Conservation (phyloP, 1,140 invertebrate species). For the Maconellicoccus hirsutus region DNA sequence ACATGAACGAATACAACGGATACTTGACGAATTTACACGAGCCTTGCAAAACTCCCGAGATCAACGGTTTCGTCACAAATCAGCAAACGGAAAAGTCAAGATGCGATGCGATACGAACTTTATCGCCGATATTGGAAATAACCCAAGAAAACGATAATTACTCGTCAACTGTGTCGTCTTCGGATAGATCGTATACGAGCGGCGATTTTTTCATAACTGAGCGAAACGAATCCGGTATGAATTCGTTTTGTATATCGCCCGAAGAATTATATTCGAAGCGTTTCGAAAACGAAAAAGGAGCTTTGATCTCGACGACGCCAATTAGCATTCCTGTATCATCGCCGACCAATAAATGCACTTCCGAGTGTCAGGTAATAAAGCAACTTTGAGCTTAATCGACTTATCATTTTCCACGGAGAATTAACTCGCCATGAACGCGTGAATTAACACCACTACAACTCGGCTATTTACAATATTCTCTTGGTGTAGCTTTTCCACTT, state of each 20-base stretch:
- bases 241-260: not conserved
- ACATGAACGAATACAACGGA: not conserved
- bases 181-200: not conserved
- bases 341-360: not conserved
- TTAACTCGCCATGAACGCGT: no score
- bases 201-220: not conserved
- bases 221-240: not conserved
- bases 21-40: not conserved
- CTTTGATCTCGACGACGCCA: no score
- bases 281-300: no score
- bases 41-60: no score
- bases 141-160: not conserved
- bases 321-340: not conserved
- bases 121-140: not conserved
- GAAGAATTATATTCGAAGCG: not conserved
- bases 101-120: not conserved
- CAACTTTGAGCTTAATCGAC: no score
- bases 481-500: no score
- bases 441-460: no score
- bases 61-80: no score
- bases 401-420: no score
- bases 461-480: no score
- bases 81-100: no score
- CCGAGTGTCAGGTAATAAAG: not conserved
- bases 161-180: not conserved